These are phyloP conservation scores for Schrankia costaestrigalis DNA, from an alignment of 2,888 invertebrate genomes.

Conservation along the genomic window DNA sequence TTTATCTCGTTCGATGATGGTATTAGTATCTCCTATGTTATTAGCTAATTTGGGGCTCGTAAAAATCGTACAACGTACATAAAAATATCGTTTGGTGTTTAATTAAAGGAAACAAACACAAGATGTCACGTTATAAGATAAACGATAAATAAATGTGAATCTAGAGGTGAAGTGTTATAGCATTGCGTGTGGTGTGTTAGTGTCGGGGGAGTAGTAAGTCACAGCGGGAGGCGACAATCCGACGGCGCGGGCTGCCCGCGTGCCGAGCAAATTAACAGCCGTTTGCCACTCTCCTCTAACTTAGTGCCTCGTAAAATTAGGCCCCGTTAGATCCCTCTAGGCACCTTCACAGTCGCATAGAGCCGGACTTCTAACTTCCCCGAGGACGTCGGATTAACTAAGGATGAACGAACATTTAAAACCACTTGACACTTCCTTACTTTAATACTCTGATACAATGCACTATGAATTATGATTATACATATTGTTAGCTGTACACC, in stretches of 20 bases:
- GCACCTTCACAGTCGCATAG: too few relatives aligned
- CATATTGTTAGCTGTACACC: neutral
- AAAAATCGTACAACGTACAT: constrained; percentile 30
- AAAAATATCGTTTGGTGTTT: constrained; percentile 32
- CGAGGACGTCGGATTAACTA: constrained; percentile 50
- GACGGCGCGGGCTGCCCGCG: constrained; percentile 37
- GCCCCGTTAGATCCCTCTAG: constrained; percentile 67
- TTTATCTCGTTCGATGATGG: constrained; percentile 49
- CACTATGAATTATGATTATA: neutral
- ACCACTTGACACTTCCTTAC: constrained; percentile 38
- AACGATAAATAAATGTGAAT: constrained; percentile 52
- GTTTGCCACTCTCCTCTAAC: constrained; percentile 72
- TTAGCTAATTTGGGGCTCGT: constrained; percentile 43
- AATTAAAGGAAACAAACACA: constrained; percentile 33
- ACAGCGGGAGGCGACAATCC: constrained; percentile 75
- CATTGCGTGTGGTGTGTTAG: constrained; percentile 8
- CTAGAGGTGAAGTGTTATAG: constrained; percentile 44
- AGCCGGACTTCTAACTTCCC: constrained; percentile 44
- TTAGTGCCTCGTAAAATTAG: constrained; percentile 79
- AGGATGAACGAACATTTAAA: constrained; percentile 52
- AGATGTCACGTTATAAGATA: constrained; percentile 18
- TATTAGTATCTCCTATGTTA: constrained; percentile 47
- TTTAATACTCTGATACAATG: neutral
- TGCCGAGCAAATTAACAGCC: constrained; percentile 75
- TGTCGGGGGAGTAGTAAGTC: constrained; percentile 57